phyloP scores from a whole-genome alignment of 2,113 vertebrate species.

The Mellivora capensis region DNA sequence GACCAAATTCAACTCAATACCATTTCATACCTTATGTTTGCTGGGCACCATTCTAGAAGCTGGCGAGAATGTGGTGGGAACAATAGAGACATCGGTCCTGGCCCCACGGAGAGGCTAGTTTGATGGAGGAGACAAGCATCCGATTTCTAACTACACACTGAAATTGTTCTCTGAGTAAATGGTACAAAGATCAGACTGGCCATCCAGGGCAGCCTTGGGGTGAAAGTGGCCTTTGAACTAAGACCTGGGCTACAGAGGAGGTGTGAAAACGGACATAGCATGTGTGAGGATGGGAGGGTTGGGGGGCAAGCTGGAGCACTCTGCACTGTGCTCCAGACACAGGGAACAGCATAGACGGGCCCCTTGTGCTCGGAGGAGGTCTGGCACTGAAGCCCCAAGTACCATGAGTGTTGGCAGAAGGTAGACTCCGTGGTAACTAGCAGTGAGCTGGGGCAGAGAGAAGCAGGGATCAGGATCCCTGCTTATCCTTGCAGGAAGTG shows the following conservation, averaged over 20 bases:
- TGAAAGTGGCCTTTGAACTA: background rate
- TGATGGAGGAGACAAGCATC: background rate
- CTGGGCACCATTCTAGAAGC: background rate
- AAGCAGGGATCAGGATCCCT: no score
- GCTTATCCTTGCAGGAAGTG: background rate
- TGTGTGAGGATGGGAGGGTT: background rate
- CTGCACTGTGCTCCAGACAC: rapidly evolving
- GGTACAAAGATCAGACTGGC: background rate
- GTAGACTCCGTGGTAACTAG: background rate
- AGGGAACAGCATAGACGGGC: background rate
- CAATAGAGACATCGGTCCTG: background rate
- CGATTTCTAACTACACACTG: no score
- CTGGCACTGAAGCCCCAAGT: background rate
- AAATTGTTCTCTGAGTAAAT: background rate
- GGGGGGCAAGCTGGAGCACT: background rate
- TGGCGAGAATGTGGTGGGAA: background rate
- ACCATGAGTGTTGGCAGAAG: background rate
- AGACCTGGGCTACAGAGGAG: background rate
- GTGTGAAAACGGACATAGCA: no score
- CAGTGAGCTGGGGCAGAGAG: background rate
- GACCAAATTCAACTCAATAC: background rate
- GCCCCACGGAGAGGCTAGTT: background rate
- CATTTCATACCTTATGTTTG: background rate
- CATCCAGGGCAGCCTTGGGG: background rate
- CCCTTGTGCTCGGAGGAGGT: background rate